These are phyloP conservation scores for Polymixis lichenea DNA, from an alignment of 2,888 invertebrate species.

Conservation along the genomic window DNA sequence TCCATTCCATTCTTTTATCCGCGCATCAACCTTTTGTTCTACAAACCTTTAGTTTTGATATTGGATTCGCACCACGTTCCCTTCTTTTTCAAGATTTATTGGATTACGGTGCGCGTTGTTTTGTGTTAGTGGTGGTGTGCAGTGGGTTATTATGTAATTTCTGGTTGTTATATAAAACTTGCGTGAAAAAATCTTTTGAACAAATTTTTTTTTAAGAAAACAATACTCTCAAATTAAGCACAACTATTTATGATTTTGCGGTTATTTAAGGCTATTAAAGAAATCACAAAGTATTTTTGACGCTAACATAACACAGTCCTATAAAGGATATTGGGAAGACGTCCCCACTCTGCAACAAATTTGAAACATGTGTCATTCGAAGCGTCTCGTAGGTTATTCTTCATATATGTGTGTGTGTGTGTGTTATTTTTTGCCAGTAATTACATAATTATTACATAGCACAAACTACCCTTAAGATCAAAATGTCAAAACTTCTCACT, in stretches of 20 bases:
- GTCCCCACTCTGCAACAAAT: background rate
- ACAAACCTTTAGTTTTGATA: constrained; percentile 78
- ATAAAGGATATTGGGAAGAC: background rate
- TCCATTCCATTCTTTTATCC: constrained; percentile 79
- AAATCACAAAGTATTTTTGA: background rate
- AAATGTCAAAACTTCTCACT: background rate
- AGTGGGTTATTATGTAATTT: constrained; percentile 57
- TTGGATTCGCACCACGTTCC: constrained; percentile 76
- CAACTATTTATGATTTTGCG: no score
- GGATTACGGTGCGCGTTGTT: constrained; percentile 71
- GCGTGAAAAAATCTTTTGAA: background rate
- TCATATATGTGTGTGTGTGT: background rate
- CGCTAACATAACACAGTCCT: background rate
- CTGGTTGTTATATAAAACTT: constrained; percentile 21
- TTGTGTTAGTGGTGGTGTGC: constrained; percentile 58
- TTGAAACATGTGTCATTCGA: background rate
- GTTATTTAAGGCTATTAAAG: background rate
- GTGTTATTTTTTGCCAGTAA: background rate
- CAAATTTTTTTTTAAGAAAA: background rate
- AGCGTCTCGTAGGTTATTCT: background rate
- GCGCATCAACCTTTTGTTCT: constrained; percentile 81
- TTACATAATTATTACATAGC: no score
- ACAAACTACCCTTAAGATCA: background rate
- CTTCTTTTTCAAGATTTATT: constrained; percentile 74
- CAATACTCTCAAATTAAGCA: background rate